phyloP scores from a whole-genome alignment of 1,140 invertebrate genomes.

The Glossosoma conforme region DNA sequence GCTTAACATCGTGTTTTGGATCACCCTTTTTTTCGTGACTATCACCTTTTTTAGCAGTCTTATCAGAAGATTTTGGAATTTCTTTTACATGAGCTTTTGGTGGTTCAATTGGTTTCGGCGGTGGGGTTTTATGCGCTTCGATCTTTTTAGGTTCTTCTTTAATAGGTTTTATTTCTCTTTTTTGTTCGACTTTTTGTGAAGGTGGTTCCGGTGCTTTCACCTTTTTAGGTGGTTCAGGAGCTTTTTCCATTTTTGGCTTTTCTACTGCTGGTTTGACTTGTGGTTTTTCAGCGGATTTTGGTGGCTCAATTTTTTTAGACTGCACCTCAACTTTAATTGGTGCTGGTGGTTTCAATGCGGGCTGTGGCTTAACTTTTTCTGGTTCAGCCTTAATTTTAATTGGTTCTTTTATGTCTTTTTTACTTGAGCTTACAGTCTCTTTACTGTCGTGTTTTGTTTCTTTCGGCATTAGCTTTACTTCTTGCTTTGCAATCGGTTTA shows the following conservation, averaged over 20 bases:
- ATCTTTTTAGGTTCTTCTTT: background rate
- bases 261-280: slow-evolving; percentile 1
- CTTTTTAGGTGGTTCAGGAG: slow-evolving; percentile 10
- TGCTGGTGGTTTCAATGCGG: background rate
- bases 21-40: slow-evolving; percentile 10
- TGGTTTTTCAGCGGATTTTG: slow-evolving; percentile 1
- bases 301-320: slow-evolving; percentile 9
- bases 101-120: background rate
- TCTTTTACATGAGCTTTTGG: slow-evolving; percentile 7
- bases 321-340: no score
- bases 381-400: no score
- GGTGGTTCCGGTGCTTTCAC: slow-evolving; percentile 4
- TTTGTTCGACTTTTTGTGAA: slow-evolving; percentile 3
- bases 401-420: background rate
- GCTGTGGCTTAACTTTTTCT: no score
- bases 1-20: slow-evolving; percentile 16
- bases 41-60: slow-evolving; percentile 3
- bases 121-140: background rate
- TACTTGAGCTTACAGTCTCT: background rate
- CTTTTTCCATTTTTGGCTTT: slow-evolving; percentile 8
- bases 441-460: no score
- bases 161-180: background rate
- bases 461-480: no score
- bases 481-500: no score
- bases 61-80: background rate